Base-by-base conservation (phyloP, 2,113 vertebrate genomes). In the Nesoenas mayeri region DNA sequence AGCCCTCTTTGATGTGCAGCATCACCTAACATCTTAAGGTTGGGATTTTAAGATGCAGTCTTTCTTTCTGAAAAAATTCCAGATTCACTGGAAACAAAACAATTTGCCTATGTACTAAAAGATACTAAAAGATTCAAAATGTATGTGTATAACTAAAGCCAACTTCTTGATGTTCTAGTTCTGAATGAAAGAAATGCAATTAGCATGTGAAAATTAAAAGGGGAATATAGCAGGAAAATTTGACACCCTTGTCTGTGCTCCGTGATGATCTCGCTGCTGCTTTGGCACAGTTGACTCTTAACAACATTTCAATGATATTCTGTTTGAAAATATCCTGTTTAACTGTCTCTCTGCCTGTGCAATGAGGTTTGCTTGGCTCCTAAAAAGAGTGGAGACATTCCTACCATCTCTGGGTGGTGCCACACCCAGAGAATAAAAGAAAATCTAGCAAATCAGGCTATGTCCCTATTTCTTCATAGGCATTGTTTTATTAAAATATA, bases 141-240 rank as follows among this genome's bases (percentile, higher is more conserved):
- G 3, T 60, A 6, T 34, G 53, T 93, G 88, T 81, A 67, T 54
- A 88, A 75, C 36, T 34, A 72, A 15, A 69, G 15, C 15, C 11
- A 78, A 40, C 44, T 65, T 77, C 34, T 74, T 2, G 0, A 8
- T 7, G 1, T 61, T 88, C 48, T 51, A 57, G 19, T 60, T 79
- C 44, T 84, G 61, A 95, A 88, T 86, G 65, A 53, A 95, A 79
- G 17, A 71, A 88, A 62, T 32, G 28, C 16, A 93, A 94, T 92
- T 88, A 90, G 20, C 75, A 90, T 54, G 44, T 78, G 53, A 86
- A 88, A 94, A 93, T 90, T 81, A 84, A 75, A 90, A 93, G 69
- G 32, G 11, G 22, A 71, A 86, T 34, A 65, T 6, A 85, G 12
- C 18, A 56, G 9, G 66, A 1, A 12, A 48, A 69, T 83, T n/a